Evolutionary conservation across 2,888 invertebrate species (phyloP), one percentile per base, ranked within the genome.

Genomic region (Archaeoteleia sp.): DNA sequence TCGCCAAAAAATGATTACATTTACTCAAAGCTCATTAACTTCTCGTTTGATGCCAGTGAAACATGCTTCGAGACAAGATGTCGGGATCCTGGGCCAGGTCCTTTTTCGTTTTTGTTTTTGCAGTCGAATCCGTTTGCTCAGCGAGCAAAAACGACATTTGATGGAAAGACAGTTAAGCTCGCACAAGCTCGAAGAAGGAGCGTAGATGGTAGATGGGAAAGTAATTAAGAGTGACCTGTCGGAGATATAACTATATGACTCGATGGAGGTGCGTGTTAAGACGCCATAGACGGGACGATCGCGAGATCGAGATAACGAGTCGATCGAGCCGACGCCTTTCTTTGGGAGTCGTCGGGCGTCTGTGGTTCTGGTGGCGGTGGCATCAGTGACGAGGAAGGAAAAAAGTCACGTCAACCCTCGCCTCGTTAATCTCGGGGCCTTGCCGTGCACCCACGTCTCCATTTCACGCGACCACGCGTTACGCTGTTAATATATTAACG

Each of bases 271-370:
- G 67, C 71, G 71, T 74, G 76, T 68, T 63, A 45, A 34, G 55
- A 54, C 60, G 63, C 54, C 49, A 61, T 74, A 67, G 71, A 48
- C 60, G 66, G 60, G 65, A 65, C 62, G 74, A 75, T 73, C 62
- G 73, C 70, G 72, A 73, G 72, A 73, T 67, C 60, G 57, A 70
- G 74, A 74, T 76, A 76, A 73, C 61, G 72, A 69, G 57, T 34
- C 30, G 61, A 48, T 66, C 57, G 40, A 32, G 8, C 23, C 35
- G 51, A 55, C 48, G 57, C 49, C 49, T 54, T 17, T 20, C 49
- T 48, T 45, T 58, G 43, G 37, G 40, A 57, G 54, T 40, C 49
- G 48, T 48, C 61, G 34, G 30, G 42, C 42, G 25, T 27, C 48
- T 54, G 29, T 42, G 17, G 34, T 53, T 55, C 42, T 43, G 39